Evolutionary conservation across 2,113 vertebrate species (phyloP).

Genomic region (Dascyllus trimaculatus): DNA sequence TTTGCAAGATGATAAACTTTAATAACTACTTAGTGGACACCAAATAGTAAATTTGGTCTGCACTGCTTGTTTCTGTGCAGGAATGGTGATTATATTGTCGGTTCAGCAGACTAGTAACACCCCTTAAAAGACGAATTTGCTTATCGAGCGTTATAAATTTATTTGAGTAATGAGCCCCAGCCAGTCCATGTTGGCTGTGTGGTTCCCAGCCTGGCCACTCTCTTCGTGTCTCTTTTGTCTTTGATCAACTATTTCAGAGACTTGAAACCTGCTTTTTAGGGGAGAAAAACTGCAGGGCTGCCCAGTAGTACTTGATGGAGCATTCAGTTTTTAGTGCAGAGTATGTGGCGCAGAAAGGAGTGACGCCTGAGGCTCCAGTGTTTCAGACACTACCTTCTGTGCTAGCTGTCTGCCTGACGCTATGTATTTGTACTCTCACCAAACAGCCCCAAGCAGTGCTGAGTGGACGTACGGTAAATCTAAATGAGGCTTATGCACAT

Average conservation of each 20-base stretch:
- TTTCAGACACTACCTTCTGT: slow-evolving; percentile 63
- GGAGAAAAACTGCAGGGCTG: slow-evolving; percentile 6
- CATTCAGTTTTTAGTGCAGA: slow-evolving; percentile 58
- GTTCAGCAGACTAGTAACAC: slow-evolving; percentile 10
- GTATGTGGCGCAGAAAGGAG: slow-evolving; percentile 35
- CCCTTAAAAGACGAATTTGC: slow-evolving; percentile 29
- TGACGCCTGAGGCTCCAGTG: slow-evolving; percentile 42
- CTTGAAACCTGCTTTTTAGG: slow-evolving; percentile 26
- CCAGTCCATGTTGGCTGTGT: background rate
- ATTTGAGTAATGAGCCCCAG: slow-evolving; percentile 30
- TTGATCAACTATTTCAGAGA: slow-evolving; percentile 32
- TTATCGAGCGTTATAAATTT: slow-evolving; percentile 27
- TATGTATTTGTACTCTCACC: slow-evolving; percentile 57
- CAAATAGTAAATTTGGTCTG: background rate
- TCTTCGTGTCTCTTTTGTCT: background rate
- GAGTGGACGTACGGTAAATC: slow-evolving; percentile 38
- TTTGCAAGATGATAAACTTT: slow-evolving; percentile 4
- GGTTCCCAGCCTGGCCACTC: background rate
- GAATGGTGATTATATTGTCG: background rate
- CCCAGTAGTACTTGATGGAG: slow-evolving; percentile 41
- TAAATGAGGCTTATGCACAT: slow-evolving; percentile 37
- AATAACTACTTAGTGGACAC: slow-evolving; percentile 14
- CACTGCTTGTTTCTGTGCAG: background rate
- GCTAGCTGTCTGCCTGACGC: slow-evolving; percentile 53
- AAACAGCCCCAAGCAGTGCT: slow-evolving; percentile 52